Conservation (phyloP, 2,888 invertebrate genomes). For the Andrena hattorfiana region DNA sequence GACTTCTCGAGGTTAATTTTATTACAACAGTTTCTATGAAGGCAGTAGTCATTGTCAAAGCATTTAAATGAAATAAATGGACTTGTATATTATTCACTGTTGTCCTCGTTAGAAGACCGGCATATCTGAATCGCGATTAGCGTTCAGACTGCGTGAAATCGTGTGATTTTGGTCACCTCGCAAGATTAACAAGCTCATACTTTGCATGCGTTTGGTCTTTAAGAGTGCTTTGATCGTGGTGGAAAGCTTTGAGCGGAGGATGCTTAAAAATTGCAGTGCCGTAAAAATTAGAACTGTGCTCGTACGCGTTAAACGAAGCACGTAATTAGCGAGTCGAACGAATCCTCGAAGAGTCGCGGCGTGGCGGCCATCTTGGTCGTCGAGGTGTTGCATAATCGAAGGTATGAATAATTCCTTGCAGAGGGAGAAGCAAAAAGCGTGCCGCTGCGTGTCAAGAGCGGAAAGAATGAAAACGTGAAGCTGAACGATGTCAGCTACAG, state of each 20-base stretch:
- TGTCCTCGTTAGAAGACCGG: too few relatives aligned
- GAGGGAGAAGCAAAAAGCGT: conserved; percentile 53
- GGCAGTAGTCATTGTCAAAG: too few relatives aligned
- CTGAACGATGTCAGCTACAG: conserved; percentile 82
- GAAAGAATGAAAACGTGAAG: conserved; percentile 77
- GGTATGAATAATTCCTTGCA: conserved; percentile 43
- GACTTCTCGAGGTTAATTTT: too few relatives aligned
- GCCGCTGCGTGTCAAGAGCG: conserved; percentile 46
- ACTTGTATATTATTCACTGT: too few relatives aligned
- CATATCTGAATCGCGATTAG: too few relatives aligned
- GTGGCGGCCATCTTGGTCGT: neutral
- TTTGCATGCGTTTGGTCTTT: neutral
- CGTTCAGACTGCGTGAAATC: too few relatives aligned
- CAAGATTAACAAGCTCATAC: neutral
- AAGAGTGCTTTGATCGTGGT: neutral
- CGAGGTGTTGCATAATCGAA: conserved; percentile 33
- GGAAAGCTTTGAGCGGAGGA: neutral
- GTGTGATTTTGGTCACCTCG: neutral
- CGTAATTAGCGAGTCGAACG: conserved; percentile 32
- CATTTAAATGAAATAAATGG: too few relatives aligned
- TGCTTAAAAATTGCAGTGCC: neutral
- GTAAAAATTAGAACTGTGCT: conserved; percentile 14
- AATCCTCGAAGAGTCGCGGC: neutral
- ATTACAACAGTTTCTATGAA: too few relatives aligned
- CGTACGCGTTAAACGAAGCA: conserved; percentile 17